These are phyloP conservation scores for Spodoptera littoralis DNA, from an alignment of 2,888 invertebrate genomes.

Conservation along the genomic window DNA sequence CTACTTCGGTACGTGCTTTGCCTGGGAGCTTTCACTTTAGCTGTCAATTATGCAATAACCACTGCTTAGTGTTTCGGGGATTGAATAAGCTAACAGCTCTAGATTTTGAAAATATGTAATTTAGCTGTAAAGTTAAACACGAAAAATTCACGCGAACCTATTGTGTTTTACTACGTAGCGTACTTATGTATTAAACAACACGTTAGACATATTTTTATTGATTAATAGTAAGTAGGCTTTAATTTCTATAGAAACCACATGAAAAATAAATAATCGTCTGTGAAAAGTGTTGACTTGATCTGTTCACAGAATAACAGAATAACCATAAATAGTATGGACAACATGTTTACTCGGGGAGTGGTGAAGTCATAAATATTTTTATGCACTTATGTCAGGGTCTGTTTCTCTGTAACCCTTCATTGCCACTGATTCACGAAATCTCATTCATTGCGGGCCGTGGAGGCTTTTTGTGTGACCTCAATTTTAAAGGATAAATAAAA, in stretches of 20 bases:
- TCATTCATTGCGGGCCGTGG: constrained; percentile 38
- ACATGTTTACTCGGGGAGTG: constrained; percentile 48
- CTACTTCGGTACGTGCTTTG: constrained; percentile 32
- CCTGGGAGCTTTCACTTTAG: constrained; percentile 50
- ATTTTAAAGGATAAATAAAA: constrained; percentile 33
- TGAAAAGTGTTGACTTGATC: constrained; percentile 46
- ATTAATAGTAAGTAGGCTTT: neutral
- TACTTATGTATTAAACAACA: neutral
- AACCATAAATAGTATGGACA: constrained; percentile 45
- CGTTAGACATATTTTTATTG: too few relatives aligned
- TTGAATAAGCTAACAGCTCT: neutral
- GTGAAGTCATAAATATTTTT: constrained; percentile 62
- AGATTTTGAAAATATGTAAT: neutral
- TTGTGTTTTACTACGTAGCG: too few relatives aligned
- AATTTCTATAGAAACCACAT: constrained; percentile 2
- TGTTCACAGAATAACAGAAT: constrained; percentile 53
- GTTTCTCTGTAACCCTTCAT: constrained; percentile 67
- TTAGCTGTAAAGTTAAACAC: neutral
- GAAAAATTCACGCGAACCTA: too few relatives aligned
- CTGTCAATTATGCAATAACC: constrained; percentile 18
- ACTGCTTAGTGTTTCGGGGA: constrained; percentile 15
- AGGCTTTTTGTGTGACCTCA: constrained; percentile 42
- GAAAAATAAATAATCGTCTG: constrained; percentile 13
- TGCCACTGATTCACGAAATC: constrained; percentile 62
- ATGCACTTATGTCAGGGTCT: constrained; percentile 70